phyloP scores from a whole-genome alignment of 2,797 vertebrate species.

The Remorina albescens region DNA sequence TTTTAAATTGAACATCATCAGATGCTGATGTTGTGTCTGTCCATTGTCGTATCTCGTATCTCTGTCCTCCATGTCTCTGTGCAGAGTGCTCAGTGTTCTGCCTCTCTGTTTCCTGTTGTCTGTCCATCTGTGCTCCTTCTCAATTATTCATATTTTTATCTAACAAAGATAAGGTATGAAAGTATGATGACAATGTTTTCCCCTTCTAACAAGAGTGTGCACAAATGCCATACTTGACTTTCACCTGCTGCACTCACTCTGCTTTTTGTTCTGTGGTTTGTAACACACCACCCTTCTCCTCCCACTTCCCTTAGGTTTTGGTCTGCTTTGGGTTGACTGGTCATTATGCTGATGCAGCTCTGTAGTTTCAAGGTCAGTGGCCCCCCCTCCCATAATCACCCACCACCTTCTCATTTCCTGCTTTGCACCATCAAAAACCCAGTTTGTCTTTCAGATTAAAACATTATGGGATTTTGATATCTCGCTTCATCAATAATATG shows the following conservation, averaged over 20 bases:
- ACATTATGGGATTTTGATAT: neutral
- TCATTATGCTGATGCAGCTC: constrained; percentile 99
- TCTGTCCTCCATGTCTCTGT: constrained; percentile 16
- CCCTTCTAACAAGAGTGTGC: neutral
- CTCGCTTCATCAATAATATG: neutral
- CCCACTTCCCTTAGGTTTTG: constrained; percentile 96
- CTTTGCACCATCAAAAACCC: constrained; percentile 6
- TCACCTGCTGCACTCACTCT: constrained; percentile 53
- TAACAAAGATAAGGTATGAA: constrained; percentile 53
- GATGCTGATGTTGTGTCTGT: constrained; percentile 11
- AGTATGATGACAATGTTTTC: constrained; percentile 19
- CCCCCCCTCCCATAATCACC: constrained; percentile 77
- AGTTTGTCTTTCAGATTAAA: constrained; percentile 11
- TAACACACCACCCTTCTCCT: constrained; percentile 86
- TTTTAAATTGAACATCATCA: neutral
- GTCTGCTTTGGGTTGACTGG: constrained; percentile 94
- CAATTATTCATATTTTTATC: constrained; percentile 56
- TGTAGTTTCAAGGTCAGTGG: constrained; percentile 99
- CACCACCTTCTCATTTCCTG: constrained; percentile 16
- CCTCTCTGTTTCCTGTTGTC: constrained; percentile 32
- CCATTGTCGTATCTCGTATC: neutral
- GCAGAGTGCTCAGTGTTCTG: constrained; percentile 24
- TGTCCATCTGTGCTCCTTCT: constrained; percentile 40
- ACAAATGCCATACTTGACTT: constrained; percentile 13
- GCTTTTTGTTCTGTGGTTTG: constrained; percentile 65